phyloP scores from a whole-genome alignment of 1,140 invertebrate genomes.

The Drosophila dunni region DNA sequence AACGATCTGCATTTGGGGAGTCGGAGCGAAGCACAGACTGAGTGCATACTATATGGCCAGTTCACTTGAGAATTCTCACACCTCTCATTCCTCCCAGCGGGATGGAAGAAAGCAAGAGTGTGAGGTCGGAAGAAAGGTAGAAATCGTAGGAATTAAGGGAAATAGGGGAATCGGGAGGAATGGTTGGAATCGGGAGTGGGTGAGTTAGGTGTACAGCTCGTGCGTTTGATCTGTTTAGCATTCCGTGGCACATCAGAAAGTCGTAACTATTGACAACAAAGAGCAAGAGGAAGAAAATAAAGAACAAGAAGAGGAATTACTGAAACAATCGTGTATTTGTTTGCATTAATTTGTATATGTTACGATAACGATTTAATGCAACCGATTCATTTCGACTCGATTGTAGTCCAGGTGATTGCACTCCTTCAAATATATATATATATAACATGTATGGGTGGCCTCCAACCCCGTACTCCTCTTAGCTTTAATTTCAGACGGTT shows the following conservation, averaged over 20 bases:
- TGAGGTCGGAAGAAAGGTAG: background rate
- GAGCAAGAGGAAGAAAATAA: background rate
- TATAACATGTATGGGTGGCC: slow-evolving; percentile 49
- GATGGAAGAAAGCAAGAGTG: background rate
- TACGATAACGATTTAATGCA: slow-evolving; percentile 77
- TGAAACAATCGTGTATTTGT: slow-evolving; percentile 65
- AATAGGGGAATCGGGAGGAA: no score
- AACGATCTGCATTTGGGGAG: slow-evolving; percentile 46
- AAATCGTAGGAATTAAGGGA: no score
- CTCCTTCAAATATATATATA: slow-evolving; percentile 40
- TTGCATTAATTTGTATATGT: slow-evolving; percentile 82
- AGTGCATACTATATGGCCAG: slow-evolving; percentile 34
- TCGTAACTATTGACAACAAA: slow-evolving; percentile 76
- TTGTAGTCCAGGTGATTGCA: slow-evolving; percentile 68
- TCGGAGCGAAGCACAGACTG: slow-evolving; percentile 29
- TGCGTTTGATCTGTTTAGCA: slow-evolving; percentile 81
- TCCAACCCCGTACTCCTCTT: background rate
- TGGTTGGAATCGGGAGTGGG: background rate
- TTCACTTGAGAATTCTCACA: slow-evolving; percentile 79
- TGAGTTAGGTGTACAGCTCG: slow-evolving; percentile 33
- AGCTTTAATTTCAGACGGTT: slow-evolving; percentile 5
- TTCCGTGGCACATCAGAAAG: slow-evolving; percentile 77
- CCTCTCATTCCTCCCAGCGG: slow-evolving; percentile 55
- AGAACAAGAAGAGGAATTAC: slow-evolving; percentile 11
- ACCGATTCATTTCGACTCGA: slow-evolving; percentile 20